These are phyloP conservation scores for Aphelinus atriplicis DNA, from an alignment of 1,140 invertebrate genomes.

Conservation along the genomic window DNA sequence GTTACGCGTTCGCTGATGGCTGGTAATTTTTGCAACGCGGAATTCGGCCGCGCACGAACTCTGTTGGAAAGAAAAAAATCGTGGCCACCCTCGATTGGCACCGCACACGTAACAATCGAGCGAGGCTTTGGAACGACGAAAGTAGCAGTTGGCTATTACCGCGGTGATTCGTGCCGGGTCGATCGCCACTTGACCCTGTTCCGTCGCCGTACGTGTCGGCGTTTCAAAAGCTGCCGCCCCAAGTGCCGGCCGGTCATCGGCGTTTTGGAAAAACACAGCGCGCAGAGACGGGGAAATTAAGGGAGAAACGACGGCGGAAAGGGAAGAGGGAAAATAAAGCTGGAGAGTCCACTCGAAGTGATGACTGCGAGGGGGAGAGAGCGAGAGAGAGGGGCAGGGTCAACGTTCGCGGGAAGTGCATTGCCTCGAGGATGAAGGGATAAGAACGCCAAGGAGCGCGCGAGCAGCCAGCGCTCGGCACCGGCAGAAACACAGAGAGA, in stretches of 20 bases:
- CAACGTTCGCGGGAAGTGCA: slow-evolving; percentile 58
- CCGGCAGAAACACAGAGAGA: not conserved
- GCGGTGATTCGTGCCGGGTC: slow-evolving; percentile 41
- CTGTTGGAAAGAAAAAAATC: too few relatives aligned
- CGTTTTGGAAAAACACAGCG: too few relatives aligned
- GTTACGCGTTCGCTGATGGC: too few relatives aligned
- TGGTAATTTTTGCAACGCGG: too few relatives aligned
- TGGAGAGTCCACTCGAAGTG: slow-evolving; percentile 48
- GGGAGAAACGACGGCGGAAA: slow-evolving; percentile 19
- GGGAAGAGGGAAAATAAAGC: slow-evolving; percentile 44
- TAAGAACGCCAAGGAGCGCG: slow-evolving; percentile 38
- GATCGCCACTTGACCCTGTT: slow-evolving; percentile 61
- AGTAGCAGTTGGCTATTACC: too few relatives aligned
- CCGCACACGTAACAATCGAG: too few relatives aligned
- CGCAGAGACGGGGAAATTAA: slow-evolving; percentile 21
- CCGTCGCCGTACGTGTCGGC: slow-evolving; percentile 21
- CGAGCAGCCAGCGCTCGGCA: not conserved
- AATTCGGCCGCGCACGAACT: too few relatives aligned
- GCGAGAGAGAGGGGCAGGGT: slow-evolving; percentile 48
- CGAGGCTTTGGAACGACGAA: too few relatives aligned
- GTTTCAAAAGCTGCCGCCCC: too few relatives aligned
- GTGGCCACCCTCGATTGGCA: too few relatives aligned
- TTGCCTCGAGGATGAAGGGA: slow-evolving; percentile 54
- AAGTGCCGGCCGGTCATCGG: too few relatives aligned
- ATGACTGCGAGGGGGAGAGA: slow-evolving; percentile 44